Percentiles rank a stretch among this genome's conserved stretches.
These are phyloP conservation scores for Pandemis heparana DNA, from an alignment of 2,888 invertebrate species.

Conservation along the genomic window DNA sequence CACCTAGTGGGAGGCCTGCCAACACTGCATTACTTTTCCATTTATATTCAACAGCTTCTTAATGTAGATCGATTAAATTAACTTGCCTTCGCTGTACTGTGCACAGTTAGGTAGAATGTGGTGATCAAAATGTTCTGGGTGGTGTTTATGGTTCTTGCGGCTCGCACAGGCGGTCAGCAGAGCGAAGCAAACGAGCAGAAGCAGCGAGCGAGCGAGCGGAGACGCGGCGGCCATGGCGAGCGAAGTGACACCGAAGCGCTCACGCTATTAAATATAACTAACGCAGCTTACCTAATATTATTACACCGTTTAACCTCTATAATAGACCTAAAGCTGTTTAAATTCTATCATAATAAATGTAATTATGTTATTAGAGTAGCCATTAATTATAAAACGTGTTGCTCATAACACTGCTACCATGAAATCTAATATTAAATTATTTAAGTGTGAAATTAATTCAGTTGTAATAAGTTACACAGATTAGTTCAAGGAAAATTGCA, in stretches of 20 bases:
- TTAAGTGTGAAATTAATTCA: too few relatives aligned
- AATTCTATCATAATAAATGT: too few relatives aligned
- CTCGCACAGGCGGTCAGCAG: not conserved
- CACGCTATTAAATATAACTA: not conserved
- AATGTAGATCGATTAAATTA: not conserved
- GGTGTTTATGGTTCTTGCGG: not conserved
- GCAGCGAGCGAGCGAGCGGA: not conserved
- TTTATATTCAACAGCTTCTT: too few relatives aligned
- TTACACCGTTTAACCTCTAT: not conserved
- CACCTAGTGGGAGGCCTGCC: too few relatives aligned
- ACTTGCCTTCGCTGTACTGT: not conserved
- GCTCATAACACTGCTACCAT: too few relatives aligned
- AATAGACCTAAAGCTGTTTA: too few relatives aligned
- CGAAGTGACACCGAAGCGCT: not conserved
- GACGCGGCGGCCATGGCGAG: slow-evolving; percentile 2
- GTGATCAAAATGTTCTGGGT: not conserved
- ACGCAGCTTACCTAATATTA: not conserved
- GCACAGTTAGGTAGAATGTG: not conserved
- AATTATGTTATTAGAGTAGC: too few relatives aligned
- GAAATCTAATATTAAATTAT: too few relatives aligned
- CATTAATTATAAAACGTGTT: too few relatives aligned
- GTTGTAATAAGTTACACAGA: too few relatives aligned
- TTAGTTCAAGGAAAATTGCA: too few relatives aligned
- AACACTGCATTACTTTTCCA: too few relatives aligned
- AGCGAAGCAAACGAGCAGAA: slow-evolving; percentile 2